Conservation (phyloP, 2,888 invertebrate genomes). For the Epicampocera succincta region DNA sequence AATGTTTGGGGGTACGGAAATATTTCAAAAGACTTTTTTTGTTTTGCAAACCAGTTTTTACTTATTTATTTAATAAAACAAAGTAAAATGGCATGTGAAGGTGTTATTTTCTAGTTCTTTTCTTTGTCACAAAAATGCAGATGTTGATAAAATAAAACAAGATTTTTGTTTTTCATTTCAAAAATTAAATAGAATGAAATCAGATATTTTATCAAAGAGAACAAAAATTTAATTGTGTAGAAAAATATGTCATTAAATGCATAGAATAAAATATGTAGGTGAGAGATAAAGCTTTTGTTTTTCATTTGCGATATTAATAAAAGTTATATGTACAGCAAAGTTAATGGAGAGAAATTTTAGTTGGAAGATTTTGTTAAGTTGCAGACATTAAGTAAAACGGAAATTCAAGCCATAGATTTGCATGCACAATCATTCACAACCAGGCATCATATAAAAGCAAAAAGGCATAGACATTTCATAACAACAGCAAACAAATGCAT, state of each 20-base stretch:
- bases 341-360: not conserved
- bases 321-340: not conserved
- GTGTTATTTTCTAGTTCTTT: constrained; percentile 15
- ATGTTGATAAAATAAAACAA: constrained; percentile 33
- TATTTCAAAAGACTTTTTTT: constrained; percentile 27
- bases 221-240: constrained; percentile 53
- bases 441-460: too few relatives aligned
- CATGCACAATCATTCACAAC: constrained; percentile 5
- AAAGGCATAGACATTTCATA: too few relatives aligned
- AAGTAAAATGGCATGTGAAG: constrained; percentile 8
- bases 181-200: constrained; percentile 38
- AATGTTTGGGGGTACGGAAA: not conserved
- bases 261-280: constrained; percentile 43
- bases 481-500: too few relatives aligned
- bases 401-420: not conserved
- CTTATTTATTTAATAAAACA: constrained; percentile 6
- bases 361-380: not conserved
- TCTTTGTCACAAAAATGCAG: constrained; percentile 26
- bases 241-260: constrained; percentile 55
- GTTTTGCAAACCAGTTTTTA: constrained; percentile 12
- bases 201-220: constrained; percentile 28
- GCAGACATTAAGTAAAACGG: not conserved
- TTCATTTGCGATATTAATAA: not conserved
- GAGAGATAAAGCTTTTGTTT: constrained; percentile 14
- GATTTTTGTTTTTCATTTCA: constrained; percentile 12